A percentile compares a stretch with the other conserved stretches of the same genome.
Conservation (phyloP, 2,797 vertebrate genomes). For the Siniperca scherzeri region DNA sequence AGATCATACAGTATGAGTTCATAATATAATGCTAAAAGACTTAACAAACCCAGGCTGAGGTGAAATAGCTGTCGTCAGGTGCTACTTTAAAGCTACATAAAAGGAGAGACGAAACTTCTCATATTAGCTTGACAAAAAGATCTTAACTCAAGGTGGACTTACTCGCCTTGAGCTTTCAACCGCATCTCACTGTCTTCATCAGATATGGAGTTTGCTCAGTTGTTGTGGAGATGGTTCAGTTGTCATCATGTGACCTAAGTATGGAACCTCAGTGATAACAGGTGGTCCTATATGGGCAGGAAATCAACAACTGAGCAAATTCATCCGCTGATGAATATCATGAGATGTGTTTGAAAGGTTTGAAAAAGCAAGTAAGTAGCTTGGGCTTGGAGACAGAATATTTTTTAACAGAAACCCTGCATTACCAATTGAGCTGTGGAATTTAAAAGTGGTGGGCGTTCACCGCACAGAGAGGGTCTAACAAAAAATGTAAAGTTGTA, state of each 20-base stretch:
- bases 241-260: not conserved
- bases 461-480: not conserved
- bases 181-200: not conserved
- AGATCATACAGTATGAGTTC: not conserved
- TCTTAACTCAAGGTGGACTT: not conserved
- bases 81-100: not conserved
- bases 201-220: not conserved
- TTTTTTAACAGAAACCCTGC: not conserved
- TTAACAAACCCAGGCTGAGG: not conserved
- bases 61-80: not conserved
- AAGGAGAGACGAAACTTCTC: not conserved
- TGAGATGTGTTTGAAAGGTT: not conserved
- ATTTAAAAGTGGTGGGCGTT: not conserved
- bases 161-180: not conserved
- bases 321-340: not conserved
- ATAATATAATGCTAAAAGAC: not conserved
- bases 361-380: not conserved
- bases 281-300: not conserved
- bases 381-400: not conserved
- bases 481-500: not conserved
- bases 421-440: not conserved
- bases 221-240: not conserved
- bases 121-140: not conserved
- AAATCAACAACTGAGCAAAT: not conserved
- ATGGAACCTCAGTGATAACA: not conserved